Evolutionary conservation across 2,113 vertebrate species (phyloP).

Genomic region (Ochotona princeps): DNA sequence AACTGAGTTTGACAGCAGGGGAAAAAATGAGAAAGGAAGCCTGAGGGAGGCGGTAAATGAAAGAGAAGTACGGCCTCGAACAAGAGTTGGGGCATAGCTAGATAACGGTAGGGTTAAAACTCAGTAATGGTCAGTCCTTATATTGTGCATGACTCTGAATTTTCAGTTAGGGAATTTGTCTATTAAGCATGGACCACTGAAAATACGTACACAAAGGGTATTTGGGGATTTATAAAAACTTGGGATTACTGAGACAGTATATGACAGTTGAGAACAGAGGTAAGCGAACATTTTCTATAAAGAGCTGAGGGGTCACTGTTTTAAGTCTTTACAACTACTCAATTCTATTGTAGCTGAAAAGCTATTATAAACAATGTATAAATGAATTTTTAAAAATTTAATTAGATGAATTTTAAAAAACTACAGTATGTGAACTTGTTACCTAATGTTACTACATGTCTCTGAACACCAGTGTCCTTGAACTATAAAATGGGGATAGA

Average conservation of each 20-base stretch:
- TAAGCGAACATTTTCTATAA: conserved; percentile 20
- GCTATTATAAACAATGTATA: not conserved
- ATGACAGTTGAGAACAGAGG: not conserved
- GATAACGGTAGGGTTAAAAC: not conserved
- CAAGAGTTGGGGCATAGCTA: not conserved
- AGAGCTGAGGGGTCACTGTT: not conserved
- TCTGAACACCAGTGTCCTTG: conserved; percentile 3
- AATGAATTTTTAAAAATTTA: not conserved
- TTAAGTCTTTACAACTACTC: conserved; percentile 19
- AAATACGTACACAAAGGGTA: not conserved
- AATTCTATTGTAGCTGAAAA: not conserved
- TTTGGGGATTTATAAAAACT: conserved; percentile 43
- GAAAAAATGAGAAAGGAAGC: not conserved
- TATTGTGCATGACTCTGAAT: not conserved
- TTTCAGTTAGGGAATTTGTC: not conserved
- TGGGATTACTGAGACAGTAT: not conserved
- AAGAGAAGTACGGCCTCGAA: not conserved
- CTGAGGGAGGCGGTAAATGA: not conserved
- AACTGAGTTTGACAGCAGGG: not conserved
- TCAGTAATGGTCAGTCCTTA: not conserved
- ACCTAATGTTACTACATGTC: not conserved
- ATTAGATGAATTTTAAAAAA: no score
- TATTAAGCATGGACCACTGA: not conserved
- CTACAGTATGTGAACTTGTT: not conserved
- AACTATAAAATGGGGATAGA: not conserved